These are phyloP conservation scores for Drosophila ezoana DNA, from an alignment of 2,888 invertebrate species.

Conservation along the genomic window DNA sequence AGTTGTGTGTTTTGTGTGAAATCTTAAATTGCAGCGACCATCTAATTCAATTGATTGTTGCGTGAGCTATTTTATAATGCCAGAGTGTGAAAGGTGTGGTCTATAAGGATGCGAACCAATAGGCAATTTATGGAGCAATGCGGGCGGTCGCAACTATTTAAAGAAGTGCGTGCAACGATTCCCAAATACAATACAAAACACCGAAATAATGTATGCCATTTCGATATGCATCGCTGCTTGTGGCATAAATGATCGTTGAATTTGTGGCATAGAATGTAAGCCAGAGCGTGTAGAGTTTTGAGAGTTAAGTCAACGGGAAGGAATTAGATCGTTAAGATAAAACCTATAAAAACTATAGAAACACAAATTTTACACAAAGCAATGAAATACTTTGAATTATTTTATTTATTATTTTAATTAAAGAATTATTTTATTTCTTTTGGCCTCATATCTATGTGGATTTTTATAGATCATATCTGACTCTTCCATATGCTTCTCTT, in stretches of 20 bases:
- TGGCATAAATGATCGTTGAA: conserved; percentile 39
- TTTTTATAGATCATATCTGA: too few species aligned
- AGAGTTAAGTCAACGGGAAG: conserved; percentile 22
- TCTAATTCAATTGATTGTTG: conserved; percentile 64
- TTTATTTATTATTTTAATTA: background rate
- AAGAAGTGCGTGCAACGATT: conserved; percentile 60
- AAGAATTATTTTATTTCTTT: background rate
- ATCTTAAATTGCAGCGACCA: conserved; percentile 69
- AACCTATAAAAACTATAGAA: conserved; percentile 6
- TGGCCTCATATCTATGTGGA: background rate
- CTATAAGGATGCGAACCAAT: conserved; percentile 9
- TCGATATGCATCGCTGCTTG: conserved; percentile 59
- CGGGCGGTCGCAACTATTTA: conserved; percentile 68
- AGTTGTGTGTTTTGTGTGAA: conserved; percentile 60
- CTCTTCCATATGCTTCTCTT: too few species aligned
- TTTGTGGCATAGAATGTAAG: conserved; percentile 15
- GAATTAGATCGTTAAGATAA: conserved; percentile 28
- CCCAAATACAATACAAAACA: conserved; percentile 18
- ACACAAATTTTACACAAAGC: too few species aligned
- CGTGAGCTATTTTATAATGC: conserved; percentile 66
- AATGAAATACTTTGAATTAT: background rate
- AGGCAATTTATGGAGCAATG: conserved; percentile 65
- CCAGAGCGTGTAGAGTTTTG: background rate
- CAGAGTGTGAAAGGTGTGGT: conserved; percentile 5
- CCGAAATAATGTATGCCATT: conserved; percentile 28